These are phyloP conservation scores for Seira musarum DNA, from an alignment of 2,888 invertebrate species.

Conservation along the genomic window DNA sequence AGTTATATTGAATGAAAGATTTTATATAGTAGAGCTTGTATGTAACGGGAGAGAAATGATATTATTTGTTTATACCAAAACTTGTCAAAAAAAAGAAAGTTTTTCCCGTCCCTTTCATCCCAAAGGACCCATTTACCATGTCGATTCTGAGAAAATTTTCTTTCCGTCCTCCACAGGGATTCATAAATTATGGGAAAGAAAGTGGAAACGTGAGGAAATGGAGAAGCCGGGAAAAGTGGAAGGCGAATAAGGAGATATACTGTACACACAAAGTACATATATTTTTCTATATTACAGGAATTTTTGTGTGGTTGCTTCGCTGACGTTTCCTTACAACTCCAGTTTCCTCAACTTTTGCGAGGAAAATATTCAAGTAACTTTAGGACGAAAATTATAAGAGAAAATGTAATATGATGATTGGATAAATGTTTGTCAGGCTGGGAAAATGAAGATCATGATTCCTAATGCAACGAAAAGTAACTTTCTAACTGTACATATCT, in stretches of 20 bases:
- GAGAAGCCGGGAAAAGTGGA: conserved; percentile 18
- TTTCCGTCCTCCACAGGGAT: conserved; percentile 33
- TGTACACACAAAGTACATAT: neutral
- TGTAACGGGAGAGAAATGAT: too few species aligned
- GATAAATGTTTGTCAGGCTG: too few species aligned
- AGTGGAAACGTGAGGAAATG: conserved; percentile 26
- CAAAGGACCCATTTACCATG: conserved; percentile 57
- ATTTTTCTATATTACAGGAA: too few species aligned
- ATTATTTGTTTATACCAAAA: neutral
- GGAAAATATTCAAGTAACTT: conserved; percentile 12
- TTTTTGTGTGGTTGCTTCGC: too few species aligned
- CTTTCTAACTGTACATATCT: too few species aligned
- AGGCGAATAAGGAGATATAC: neutral
- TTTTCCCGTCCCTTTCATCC: conserved; percentile 29
- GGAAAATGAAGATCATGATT: too few species aligned
- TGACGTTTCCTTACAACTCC: neutral
- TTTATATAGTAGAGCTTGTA: too few species aligned
- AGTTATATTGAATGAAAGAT: too few species aligned
- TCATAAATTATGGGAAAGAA: conserved; percentile 59
- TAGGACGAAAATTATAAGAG: neutral
- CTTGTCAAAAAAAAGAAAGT: too few species aligned
- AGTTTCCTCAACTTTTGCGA: neutral
- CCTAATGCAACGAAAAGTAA: too few species aligned
- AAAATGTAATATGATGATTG: too few species aligned
- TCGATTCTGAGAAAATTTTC: conserved; percentile 48